These are phyloP conservation scores for Pituophis catenifer DNA, from an alignment of 2,113 vertebrate genomes.

Conservation along the genomic window DNA sequence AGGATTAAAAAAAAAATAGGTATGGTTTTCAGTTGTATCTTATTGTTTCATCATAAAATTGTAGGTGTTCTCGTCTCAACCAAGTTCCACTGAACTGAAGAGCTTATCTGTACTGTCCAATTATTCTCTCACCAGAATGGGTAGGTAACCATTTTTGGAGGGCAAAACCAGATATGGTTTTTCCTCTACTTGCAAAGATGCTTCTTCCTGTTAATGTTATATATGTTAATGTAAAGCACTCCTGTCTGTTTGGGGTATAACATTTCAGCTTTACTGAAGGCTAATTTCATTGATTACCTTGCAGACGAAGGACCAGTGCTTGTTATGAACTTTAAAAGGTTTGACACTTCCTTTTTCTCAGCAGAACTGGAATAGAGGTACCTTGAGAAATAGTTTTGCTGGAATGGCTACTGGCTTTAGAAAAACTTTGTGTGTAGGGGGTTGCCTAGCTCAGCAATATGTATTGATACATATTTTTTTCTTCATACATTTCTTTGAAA, in stretches of 20 bases:
- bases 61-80: not conserved
- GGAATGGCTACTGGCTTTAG: not conserved
- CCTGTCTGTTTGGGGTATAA: not conserved
- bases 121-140: not conserved
- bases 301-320: not conserved
- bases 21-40: not conserved
- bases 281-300: not conserved
- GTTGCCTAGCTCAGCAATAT: not conserved
- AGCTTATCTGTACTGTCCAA: not conserved
- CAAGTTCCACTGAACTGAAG: not conserved
- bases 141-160: not conserved
- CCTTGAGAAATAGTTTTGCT: not conserved
- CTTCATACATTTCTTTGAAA: constrained; percentile 3
- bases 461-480: not conserved
- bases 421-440: not conserved
- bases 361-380: not conserved
- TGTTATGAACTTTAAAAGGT: not conserved
- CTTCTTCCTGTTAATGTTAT: not conserved
- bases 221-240: not conserved
- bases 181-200: not conserved
- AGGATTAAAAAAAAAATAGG: not conserved
- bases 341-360: not conserved
- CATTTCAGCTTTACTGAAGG: not conserved
- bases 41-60: not conserved
- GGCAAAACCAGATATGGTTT: not conserved